These are phyloP conservation scores for Odontamblyopus rebecca DNA, from an alignment of 2,797 vertebrate genomes.

Conservation along the genomic window DNA sequence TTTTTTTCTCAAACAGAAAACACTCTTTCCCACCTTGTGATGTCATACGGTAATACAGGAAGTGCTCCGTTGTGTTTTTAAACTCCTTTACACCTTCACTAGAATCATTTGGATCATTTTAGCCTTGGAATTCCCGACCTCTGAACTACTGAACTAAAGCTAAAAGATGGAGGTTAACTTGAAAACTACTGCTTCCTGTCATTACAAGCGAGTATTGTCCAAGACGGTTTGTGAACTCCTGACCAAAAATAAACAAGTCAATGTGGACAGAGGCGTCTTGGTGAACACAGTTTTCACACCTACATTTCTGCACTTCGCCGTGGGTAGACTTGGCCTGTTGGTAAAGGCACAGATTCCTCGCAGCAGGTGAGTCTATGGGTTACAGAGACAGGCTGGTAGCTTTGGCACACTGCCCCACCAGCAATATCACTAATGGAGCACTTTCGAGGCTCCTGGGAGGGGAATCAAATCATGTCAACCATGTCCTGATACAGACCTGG, in stretches of 20 bases:
- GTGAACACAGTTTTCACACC: neutral
- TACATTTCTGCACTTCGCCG: slow-evolving; percentile 12
- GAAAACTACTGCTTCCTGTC: too few relatives aligned
- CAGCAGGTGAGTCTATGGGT: slow-evolving; percentile 71
- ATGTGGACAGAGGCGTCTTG: neutral
- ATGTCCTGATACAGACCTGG: slow-evolving; percentile 63
- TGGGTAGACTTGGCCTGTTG: slow-evolving; percentile 55
- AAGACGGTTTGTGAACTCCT: too few relatives aligned
- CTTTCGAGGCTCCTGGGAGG: slow-evolving; percentile 71
- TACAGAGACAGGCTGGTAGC: slow-evolving; percentile 55
- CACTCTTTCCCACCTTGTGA: too few relatives aligned
- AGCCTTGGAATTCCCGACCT: too few relatives aligned
- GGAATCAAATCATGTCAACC: slow-evolving; percentile 70
- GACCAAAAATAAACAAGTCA: neutral
- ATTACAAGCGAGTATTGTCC: too few relatives aligned
- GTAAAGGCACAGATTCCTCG: slow-evolving; percentile 60
- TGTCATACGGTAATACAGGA: too few relatives aligned
- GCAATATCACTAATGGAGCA: slow-evolving; percentile 73
- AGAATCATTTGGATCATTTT: too few relatives aligned
- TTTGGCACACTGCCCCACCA: slow-evolving; percentile 53
- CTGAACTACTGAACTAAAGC: too few relatives aligned
- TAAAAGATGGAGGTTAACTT: too few relatives aligned
- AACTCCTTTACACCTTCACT: too few relatives aligned
- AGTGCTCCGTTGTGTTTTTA: too few relatives aligned
- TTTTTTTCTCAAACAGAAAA: too few relatives aligned